Evolutionary conservation across 35 echinoderm and acorn worm genomes (phyloP).

Genomic region (Heliocidaris tuberculata): DNA sequence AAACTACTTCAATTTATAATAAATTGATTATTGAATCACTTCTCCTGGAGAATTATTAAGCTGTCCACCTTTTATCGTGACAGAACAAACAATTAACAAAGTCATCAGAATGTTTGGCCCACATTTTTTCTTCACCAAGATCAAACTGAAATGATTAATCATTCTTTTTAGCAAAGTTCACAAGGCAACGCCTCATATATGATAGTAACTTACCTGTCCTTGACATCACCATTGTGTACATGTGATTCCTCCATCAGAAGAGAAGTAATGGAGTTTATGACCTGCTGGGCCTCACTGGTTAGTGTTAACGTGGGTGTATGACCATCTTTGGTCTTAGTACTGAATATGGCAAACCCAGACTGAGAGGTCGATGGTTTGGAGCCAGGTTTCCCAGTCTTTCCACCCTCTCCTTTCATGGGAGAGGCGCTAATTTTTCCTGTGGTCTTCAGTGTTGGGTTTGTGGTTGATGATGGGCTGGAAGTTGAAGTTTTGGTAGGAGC

Average conservation of each 20-base stretch:
- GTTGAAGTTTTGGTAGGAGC: constrained; percentile 51
- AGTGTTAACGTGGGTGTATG: constrained; percentile 66
- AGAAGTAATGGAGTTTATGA: constrained; percentile 80
- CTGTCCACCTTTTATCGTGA: too few relatives aligned
- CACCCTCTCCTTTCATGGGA: background rate
- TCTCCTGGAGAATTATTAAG: too few relatives aligned
- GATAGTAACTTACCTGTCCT: constrained; percentile 34
- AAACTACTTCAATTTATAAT: too few relatives aligned
- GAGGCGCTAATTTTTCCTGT: background rate
- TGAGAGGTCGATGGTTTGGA: constrained; percentile 16
- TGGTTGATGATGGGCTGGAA: background rate
- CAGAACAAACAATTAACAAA: too few relatives aligned
- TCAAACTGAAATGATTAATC: too few relatives aligned
- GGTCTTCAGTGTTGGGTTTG: background rate
- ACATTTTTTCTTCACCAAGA: too few relatives aligned
- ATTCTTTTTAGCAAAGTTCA: too few relatives aligned
- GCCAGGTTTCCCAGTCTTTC: constrained; percentile 31
- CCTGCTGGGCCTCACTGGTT: constrained; percentile 75
- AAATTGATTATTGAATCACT: too few relatives aligned
- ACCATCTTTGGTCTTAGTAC: constrained; percentile 52
- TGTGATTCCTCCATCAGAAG: constrained; percentile 72
- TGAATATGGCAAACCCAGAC: constrained; percentile 46
- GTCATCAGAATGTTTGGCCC: too few relatives aligned
- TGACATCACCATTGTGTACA: constrained; percentile 16
- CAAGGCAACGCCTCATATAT: too few relatives aligned